phyloP scores from a whole-genome alignment of 1,140 invertebrate species.

The Trissolcus basalis region DNA sequence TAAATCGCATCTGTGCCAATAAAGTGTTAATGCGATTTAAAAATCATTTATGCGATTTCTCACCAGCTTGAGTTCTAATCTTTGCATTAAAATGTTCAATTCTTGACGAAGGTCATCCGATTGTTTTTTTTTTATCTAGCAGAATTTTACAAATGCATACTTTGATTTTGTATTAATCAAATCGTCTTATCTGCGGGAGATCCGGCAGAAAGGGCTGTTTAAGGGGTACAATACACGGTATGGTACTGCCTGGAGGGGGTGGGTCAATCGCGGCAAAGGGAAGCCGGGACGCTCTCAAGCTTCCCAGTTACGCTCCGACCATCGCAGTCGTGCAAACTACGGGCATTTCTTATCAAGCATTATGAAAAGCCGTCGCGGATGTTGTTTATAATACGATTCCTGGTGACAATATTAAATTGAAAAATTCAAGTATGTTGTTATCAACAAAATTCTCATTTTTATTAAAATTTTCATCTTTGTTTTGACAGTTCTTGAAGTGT shows the following conservation, averaged over 20 bases:
- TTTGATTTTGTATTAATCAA: slow-evolving; percentile 2
- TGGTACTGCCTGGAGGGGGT: slow-evolving; percentile 46
- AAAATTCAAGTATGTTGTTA: slow-evolving; percentile 24
- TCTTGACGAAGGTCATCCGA: too few relatives aligned
- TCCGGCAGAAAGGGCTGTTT: slow-evolving; percentile 41
- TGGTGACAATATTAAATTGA: slow-evolving; percentile 14
- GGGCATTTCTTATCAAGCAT: slow-evolving; percentile 41
- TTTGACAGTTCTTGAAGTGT: neutral
- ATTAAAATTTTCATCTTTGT: neutral
- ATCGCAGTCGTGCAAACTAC: slow-evolving; percentile 50
- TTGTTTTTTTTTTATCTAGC: too few relatives aligned
- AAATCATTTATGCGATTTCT: too few relatives aligned
- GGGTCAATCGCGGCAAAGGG: slow-evolving; percentile 57
- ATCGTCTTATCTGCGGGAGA: slow-evolving; percentile 31
- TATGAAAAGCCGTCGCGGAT: slow-evolving; percentile 41
- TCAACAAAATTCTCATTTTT: neutral
- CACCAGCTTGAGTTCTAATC: too few relatives aligned
- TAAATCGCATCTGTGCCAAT: too few relatives aligned
- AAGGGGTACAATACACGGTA: slow-evolving; percentile 41
- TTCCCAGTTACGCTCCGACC: slow-evolving; percentile 59
- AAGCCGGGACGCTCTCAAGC: slow-evolving; percentile 58
- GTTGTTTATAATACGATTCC: slow-evolving; percentile 17
- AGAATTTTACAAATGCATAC: too few relatives aligned
- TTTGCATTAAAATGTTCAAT: neutral
- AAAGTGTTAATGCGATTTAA: too few relatives aligned